Conservation (phyloP, 1,140 invertebrate species). For the Rhynchophorus ferrugineus region DNA sequence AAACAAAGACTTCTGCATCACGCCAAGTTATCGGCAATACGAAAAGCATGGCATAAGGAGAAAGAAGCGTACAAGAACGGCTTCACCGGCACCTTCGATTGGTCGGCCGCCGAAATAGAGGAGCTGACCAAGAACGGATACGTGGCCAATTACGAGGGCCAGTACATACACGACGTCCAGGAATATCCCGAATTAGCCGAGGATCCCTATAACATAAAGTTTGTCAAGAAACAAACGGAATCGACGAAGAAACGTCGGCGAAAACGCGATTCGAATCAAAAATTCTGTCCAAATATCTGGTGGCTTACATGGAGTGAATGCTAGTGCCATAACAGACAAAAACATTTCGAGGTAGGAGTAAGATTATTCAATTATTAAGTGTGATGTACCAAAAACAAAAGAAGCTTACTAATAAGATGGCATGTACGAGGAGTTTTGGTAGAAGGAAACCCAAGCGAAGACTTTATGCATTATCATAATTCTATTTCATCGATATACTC, state of each 20-base stretch:
- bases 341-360: constrained; percentile 25
- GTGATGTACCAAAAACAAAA: constrained; percentile 39
- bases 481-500: no score
- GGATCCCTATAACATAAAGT: constrained; percentile 90
- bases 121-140: constrained; percentile 72
- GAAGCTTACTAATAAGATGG: constrained; percentile 22
- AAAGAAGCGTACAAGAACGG: constrained; percentile 73
- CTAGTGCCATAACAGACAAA: constrained; percentile 38
- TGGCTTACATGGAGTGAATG: constrained; percentile 49
- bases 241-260: constrained; percentile 55
- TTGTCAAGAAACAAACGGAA: constrained; percentile 68
- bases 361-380: constrained; percentile 40
- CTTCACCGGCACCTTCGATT: constrained; percentile 63
- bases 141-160: constrained; percentile 76
- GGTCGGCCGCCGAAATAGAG: constrained; percentile 73
- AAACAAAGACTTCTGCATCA: constrained; percentile 80
- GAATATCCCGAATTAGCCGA: constrained; percentile 87
- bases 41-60: constrained; percentile 88
- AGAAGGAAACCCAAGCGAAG: background rate
- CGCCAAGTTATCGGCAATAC: constrained; percentile 72
- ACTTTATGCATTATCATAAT: no score
- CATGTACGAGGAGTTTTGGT: constrained; percentile 6
- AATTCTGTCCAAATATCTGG: constrained; percentile 40
- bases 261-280: constrained; percentile 47
- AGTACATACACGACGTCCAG: constrained; percentile 84